Percentiles rank a stretch among this genome's conserved stretches.
These are phyloP conservation scores for Leiothrix lutea DNA, from an alignment of 2,113 vertebrate genomes.

Conservation along the genomic window DNA sequence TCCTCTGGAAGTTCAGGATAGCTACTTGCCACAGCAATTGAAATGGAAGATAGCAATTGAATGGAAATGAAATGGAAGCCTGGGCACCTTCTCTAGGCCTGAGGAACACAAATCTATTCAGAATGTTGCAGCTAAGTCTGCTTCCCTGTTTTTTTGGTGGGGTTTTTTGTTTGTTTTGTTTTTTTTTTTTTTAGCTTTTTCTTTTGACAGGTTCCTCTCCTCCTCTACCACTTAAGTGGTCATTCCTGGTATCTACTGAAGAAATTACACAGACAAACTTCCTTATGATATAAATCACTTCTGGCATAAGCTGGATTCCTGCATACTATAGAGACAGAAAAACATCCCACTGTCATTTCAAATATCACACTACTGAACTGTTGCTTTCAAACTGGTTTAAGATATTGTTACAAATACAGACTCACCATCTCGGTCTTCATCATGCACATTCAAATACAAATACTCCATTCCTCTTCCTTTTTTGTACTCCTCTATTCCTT, in stretches of 20 bases:
- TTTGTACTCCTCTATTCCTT: conserved; percentile 95
- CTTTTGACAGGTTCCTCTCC: not conserved
- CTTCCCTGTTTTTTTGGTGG: not conserved
- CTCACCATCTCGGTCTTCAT: conserved; percentile 97
- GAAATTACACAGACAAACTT: not conserved
- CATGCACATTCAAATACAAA: conserved; percentile 94
- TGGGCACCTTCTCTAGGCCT: not conserved
- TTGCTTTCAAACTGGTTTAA: not conserved
- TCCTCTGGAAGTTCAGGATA: not conserved
- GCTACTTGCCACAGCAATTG: not conserved
- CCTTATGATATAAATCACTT: not conserved
- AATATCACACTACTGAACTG: not conserved
- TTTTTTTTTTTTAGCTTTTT: not conserved
- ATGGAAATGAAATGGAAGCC: not conserved
- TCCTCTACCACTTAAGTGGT: not conserved
- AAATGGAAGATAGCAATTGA: not conserved
- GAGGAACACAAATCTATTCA: not conserved
- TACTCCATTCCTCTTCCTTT: conserved; percentile 98
- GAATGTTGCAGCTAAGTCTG: not conserved
- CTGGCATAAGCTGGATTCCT: not conserved
- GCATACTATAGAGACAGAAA: not conserved
- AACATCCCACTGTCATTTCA: not conserved
- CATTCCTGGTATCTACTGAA: not conserved
- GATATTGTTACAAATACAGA: not conserved
- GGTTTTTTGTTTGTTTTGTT: too few species aligned